Percentiles rank a stretch among this genome's conserved stretches.
Evolutionary conservation across 2,888 invertebrate species (phyloP).

Genomic region (Falcaria lacertinaria): DNA sequence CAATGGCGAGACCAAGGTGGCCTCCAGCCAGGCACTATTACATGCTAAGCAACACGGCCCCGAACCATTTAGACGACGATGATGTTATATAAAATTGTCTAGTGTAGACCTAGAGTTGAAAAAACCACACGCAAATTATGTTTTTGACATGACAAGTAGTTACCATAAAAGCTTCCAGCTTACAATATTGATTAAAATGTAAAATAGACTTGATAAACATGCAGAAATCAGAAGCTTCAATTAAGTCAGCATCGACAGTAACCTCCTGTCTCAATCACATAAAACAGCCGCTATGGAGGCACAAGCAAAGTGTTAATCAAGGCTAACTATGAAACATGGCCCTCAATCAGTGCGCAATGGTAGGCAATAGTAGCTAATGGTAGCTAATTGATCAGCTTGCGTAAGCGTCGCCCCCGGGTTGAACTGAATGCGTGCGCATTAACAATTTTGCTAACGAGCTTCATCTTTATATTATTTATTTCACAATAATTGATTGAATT

Average conservation of each 20-base stretch:
- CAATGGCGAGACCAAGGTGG: no score
- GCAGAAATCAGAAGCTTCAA: conserved; percentile 2
- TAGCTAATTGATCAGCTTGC: conserved; percentile 3
- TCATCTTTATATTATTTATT: not conserved
- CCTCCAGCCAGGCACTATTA: no score
- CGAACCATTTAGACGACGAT: no score
- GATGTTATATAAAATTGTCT: no score
- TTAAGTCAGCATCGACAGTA: no score
- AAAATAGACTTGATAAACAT: conserved; percentile 3
- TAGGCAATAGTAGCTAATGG: not conserved
- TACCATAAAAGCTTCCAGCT: no score
- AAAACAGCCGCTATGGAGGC: not conserved
- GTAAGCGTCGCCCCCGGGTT: conserved; percentile 1
- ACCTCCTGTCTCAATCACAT: conserved; percentile 4
- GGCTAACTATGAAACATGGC: conserved; percentile 23
- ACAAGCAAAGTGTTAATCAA: conserved; percentile 16
- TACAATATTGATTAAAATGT: no score
- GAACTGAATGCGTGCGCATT: not conserved
- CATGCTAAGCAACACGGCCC: no score
- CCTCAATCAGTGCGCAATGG: conserved; percentile 39
- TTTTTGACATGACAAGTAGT: no score
- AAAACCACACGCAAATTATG: no score
- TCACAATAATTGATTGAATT: not conserved
- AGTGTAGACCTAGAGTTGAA: no score
- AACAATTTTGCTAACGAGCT: conserved; percentile 2